Percentiles rank a stretch among this genome's conserved stretches.
phyloP scores from a whole-genome alignment of 1,140 invertebrate genomes.

The Argopecten irradians region DNA sequence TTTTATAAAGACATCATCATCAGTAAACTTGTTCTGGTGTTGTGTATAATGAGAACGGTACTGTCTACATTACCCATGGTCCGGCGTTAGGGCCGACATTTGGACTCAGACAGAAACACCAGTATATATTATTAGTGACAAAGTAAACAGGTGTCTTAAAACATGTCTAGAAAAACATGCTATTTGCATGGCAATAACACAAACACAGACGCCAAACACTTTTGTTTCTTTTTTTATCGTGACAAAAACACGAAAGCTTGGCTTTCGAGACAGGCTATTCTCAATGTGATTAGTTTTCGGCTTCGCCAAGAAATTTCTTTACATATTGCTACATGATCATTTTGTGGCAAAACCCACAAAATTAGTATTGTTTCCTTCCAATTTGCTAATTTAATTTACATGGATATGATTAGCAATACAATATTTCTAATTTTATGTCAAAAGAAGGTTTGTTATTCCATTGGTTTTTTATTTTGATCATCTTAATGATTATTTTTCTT shows the following conservation, averaged over 20 bases:
- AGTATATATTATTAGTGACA: slow-evolving; percentile 5
- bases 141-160: not conserved
- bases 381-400: not conserved
- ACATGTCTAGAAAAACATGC: slow-evolving; percentile 2
- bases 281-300: not conserved
- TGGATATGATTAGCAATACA: too few species aligned
- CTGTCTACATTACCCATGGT: not conserved
- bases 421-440: too few species aligned
- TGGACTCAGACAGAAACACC: not conserved
- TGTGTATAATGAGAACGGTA: too few species aligned
- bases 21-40: too few species aligned
- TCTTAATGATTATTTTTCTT: too few species aligned
- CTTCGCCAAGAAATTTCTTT: not conserved
- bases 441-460: too few species aligned
- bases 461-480: too few species aligned
- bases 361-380: not conserved
- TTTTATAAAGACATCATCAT: too few species aligned
- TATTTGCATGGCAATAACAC: not conserved
- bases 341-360: not conserved
- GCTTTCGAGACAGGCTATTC: not conserved
- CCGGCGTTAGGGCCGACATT: not conserved
- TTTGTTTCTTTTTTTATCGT: slow-evolving; percentile 6
- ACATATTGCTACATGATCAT: not conserved
- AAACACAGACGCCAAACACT: slow-evolving; percentile 8
- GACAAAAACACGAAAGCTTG: not conserved